phyloP scores from a whole-genome alignment of 2,888 invertebrate genomes.

The Mesochorus sp. region DNA sequence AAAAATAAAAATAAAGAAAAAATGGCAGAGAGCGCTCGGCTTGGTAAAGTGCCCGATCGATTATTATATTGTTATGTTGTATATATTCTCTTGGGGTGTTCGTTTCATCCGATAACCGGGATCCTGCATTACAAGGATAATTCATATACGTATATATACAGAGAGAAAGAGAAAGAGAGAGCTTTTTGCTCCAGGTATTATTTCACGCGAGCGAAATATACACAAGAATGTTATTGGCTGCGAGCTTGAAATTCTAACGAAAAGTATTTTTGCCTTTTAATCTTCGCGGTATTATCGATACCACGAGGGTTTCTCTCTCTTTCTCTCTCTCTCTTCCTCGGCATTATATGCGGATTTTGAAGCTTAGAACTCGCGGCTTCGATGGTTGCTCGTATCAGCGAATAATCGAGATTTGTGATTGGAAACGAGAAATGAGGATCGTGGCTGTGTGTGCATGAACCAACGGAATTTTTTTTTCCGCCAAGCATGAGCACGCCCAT shows the following conservation, averaged over 20 bases:
- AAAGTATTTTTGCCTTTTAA: background rate
- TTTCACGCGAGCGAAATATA: background rate
- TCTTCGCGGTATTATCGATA: conserved; percentile 2
- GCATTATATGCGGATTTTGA: background rate
- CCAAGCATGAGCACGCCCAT: conserved; percentile 28
- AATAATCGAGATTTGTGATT: conserved; percentile 34
- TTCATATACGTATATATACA: too few species aligned
- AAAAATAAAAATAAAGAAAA: conserved; percentile 37
- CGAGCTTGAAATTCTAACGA: conserved; percentile 37
- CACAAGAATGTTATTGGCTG: background rate
- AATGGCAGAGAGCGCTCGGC: conserved; percentile 28
- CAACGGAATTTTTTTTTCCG: background rate
- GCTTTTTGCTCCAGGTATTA: conserved; percentile 12
- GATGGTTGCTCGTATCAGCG: background rate
- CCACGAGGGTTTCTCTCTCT: too few species aligned
- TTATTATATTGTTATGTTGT: conserved; percentile 62
- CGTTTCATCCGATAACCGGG: conserved; percentile 64
- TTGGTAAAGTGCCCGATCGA: conserved; percentile 46
- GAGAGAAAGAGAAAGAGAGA: too few species aligned
- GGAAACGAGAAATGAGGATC: conserved; percentile 1
- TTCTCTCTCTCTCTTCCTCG: too few species aligned
- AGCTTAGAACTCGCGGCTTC: conserved; percentile 4
- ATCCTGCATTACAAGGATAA: conserved; percentile 57
- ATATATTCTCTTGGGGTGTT: conserved; percentile 53
- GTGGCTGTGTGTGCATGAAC: background rate